These are phyloP conservation scores for Buceros bicornis DNA, from an alignment of 2,797 vertebrate species.

Conservation along the genomic window DNA sequence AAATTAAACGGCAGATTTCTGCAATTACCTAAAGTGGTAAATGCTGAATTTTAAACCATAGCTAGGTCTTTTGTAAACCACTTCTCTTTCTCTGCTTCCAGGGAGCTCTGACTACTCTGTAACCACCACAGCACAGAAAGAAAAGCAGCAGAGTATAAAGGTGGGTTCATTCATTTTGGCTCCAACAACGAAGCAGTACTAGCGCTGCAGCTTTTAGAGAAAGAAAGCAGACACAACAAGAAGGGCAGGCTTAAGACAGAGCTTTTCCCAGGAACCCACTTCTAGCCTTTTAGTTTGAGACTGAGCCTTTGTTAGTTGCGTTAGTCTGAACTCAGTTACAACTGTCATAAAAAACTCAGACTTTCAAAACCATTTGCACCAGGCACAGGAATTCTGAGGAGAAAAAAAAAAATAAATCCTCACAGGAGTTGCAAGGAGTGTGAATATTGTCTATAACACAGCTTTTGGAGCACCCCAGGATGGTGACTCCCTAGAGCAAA, in stretches of 20 bases:
- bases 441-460: neutral
- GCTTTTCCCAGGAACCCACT: neutral
- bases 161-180: neutral
- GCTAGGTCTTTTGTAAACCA: neutral
- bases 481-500: neutral
- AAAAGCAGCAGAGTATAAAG: neutral
- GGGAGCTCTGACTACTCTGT: neutral
- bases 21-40: neutral
- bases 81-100: neutral
- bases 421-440: neutral
- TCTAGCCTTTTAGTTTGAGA: neutral
- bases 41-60: neutral
- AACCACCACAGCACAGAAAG: neutral
- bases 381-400: neutral
- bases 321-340: neutral
- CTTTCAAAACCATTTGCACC: neutral
- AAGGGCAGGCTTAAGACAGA: neutral
- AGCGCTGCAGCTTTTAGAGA: neutral
- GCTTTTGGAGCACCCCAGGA: neutral
- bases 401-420: neutral
- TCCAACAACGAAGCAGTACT: neutral
- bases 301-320: neutral
- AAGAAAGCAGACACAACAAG: neutral
- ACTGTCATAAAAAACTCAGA: neutral
- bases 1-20: slow-evolving; percentile 34